Base-by-base conservation (phyloP, 1,140 invertebrate genomes). In the Bactericera cockerelli region DNA sequence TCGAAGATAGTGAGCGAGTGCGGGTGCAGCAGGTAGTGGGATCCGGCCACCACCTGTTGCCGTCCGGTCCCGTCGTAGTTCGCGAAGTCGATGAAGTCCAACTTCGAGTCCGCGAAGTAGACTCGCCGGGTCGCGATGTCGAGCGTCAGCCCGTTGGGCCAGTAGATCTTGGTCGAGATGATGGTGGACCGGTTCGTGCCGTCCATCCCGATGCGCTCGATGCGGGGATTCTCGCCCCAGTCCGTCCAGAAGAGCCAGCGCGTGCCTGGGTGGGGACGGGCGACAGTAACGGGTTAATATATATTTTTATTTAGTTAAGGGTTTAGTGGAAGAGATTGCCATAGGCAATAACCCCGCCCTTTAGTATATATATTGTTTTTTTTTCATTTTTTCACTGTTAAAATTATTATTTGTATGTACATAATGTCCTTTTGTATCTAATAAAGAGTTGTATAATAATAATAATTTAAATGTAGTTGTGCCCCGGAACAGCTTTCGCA, bases 61-160 rank as follows among this genome's bases (percentile, higher is more conserved):
- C 93, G 74, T 3, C 87, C 87, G 0, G 80, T 83, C 16, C 96
- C 96, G 67, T 98, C 90, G 71, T 99, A 99, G 65, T 95, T 86
- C 67, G 93, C 97, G 68, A 94, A 98, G 69, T 98, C 95, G 54
- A 99, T 99, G 64, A 94, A 98, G 69, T 99, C 95, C 13, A 99
- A 71, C 69, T 98, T 95, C 0, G 90, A 94, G 72, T 99, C 96
- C 6, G 93, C 93, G 71, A 99, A 99, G 69, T 99, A 99, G 0
- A 99, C 81, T 33, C 93, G 74, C 68, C 90, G 87, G 1, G 85
- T 97, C 0, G 94, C 87, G 6, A 92, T 88, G 68, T 99, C 96
- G 14, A 99, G 71, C 0, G 95, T 92, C 0, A 99, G 71, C 2
- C 93, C 94, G 69, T 98, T 98, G 0, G 95, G 95, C 94, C 94